Conservation (phyloP, 2,797 vertebrate genomes). For the Argyrosomus regius region DNA sequence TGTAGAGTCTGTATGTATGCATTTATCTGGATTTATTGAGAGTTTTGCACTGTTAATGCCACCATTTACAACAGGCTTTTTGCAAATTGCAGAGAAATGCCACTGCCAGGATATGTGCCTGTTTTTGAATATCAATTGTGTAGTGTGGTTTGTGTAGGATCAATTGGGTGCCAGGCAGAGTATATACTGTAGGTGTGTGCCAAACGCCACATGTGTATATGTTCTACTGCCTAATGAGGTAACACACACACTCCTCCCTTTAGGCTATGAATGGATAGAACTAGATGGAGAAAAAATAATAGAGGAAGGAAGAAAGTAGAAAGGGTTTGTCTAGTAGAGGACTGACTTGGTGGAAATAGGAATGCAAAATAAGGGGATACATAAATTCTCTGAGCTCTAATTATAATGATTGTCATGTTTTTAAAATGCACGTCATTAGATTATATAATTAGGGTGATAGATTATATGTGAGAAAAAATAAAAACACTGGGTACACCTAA, state of each 20-base stretch:
- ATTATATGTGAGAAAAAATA: neutral
- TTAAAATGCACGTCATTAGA: conserved; percentile 1
- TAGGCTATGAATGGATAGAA: conserved; percentile 20
- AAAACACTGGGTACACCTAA: neutral
- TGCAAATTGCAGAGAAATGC: neutral
- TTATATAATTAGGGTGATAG: conserved; percentile 1
- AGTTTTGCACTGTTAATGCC: neutral
- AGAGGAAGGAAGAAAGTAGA: conserved; percentile 8
- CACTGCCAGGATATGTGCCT: neutral
- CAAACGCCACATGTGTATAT: conserved; percentile 51
- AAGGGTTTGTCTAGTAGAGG: neutral
- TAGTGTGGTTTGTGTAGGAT: conserved; percentile 14
- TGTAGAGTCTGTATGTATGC: neutral
- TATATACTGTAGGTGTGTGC: conserved; percentile 43
- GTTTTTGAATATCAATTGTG: neutral
- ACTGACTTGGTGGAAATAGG: neutral
- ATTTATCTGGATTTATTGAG: neutral
- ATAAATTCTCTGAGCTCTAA: neutral
- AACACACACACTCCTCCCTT: neutral
- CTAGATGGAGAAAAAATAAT: conserved; percentile 6
- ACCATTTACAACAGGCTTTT: neutral
- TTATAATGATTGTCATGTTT: conserved; percentile 2
- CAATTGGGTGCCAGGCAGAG: conserved; percentile 28
- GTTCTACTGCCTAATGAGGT: conserved; percentile 52
- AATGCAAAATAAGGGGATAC: neutral